Conservation (phyloP, 2,888 invertebrate genomes). For the Dichetophora obliterata region DNA sequence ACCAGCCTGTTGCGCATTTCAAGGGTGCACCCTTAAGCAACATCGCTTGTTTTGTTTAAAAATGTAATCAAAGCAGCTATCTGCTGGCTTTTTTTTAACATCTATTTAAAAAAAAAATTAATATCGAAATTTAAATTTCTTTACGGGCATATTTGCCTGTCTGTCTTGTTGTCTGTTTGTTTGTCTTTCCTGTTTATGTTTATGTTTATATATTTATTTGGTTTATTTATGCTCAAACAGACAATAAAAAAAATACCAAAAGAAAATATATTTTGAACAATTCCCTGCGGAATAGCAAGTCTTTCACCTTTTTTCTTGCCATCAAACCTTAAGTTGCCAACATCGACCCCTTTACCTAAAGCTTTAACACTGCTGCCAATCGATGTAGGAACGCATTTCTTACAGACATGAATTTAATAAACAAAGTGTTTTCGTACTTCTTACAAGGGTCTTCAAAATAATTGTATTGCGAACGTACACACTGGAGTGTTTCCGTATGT, state of each 20-base stretch:
- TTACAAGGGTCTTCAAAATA: slow-evolving; percentile 7
- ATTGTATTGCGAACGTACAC: background rate
- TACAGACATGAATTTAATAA: slow-evolving; percentile 26
- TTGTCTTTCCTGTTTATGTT: background rate
- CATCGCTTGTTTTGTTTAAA: background rate
- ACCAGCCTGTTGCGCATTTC: slow-evolving; percentile 14
- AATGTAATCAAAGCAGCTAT: too few relatives aligned
- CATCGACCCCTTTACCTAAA: background rate
- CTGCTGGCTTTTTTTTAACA: too few relatives aligned
- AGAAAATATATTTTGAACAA: background rate
- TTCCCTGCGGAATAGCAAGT: slow-evolving; percentile 11
- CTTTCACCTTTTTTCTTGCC: slow-evolving; percentile 3
- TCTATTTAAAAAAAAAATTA: background rate
- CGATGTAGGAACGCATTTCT: background rate
- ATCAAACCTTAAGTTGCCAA: background rate
- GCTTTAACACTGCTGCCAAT: background rate
- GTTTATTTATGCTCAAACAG: slow-evolving; percentile 1
- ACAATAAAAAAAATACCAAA: background rate
- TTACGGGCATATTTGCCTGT: background rate
- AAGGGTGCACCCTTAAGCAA: background rate
- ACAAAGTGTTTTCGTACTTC: slow-evolving; percentile 11
- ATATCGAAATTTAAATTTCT: too few relatives aligned
- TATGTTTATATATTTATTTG: background rate
- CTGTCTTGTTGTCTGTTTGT: background rate
- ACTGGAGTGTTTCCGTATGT: too few relatives aligned